These are phyloP conservation scores for Drosophila novamexicana DNA, from an alignment of 1,140 invertebrate genomes.

Conservation along the genomic window DNA sequence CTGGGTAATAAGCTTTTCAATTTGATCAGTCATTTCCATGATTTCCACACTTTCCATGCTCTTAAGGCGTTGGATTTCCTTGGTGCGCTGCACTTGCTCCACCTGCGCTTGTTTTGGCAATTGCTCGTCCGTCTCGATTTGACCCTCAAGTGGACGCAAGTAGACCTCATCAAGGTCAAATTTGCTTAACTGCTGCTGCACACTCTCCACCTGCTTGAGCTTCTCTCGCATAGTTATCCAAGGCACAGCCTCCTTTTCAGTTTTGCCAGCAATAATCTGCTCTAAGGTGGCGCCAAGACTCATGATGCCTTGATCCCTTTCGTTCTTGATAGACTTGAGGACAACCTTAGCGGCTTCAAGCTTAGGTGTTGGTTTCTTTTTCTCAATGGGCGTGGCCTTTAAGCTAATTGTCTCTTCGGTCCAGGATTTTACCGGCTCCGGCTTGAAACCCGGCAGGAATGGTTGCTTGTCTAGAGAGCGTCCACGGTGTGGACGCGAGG, in stretches of 20 bases:
- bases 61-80: constrained; percentile 78
- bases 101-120: constrained; percentile 67
- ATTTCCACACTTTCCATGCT: constrained; percentile 84
- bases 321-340: constrained; percentile 78
- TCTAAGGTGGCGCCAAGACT: constrained; percentile 73
- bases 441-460: constrained; percentile 75
- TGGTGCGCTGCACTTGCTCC: constrained; percentile 63
- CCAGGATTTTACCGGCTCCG: constrained; percentile 85
- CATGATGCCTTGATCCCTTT: constrained; percentile 82
- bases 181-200: constrained; percentile 77
- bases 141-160: constrained; percentile 65
- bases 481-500: constrained; percentile 74
- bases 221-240: constrained; percentile 84
- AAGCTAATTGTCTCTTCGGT: constrained; percentile 86
- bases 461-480: constrained; percentile 78
- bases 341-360: constrained; percentile 79
- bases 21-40: constrained; percentile 81
- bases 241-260: constrained; percentile 79
- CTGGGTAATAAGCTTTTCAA: constrained; percentile 75
- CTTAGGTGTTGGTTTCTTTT: constrained; percentile 80
- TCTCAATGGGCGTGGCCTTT: constrained; percentile 85
- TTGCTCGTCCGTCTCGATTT: constrained; percentile 65
- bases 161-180: constrained; percentile 82
- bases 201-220: constrained; percentile 72
- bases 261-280: constrained; percentile 76